A percentile compares a stretch with the other conserved stretches of the same genome.
phyloP scores from a whole-genome alignment of 1,140 invertebrate genomes.

The Lineus longissimus region DNA sequence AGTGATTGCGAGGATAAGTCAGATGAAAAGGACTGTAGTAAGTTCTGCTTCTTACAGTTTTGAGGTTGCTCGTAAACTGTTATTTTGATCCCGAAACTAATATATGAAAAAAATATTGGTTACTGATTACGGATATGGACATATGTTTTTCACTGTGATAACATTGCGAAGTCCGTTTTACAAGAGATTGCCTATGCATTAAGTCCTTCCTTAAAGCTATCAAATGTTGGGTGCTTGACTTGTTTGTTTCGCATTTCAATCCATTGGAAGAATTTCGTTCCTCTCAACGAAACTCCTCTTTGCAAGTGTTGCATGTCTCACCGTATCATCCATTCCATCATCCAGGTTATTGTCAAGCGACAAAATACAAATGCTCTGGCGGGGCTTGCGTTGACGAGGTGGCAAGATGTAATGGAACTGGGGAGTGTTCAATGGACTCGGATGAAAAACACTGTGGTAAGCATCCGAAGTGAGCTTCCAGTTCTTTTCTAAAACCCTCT shows the following conservation, averaged over 20 bases:
- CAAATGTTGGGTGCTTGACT: neutral
- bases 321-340: neutral
- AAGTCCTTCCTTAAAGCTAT: neutral
- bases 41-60: neutral
- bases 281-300: too few relatives aligned
- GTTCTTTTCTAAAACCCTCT: too few relatives aligned
- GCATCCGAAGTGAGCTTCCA: too few relatives aligned
- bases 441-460: slow-evolving; percentile 54
- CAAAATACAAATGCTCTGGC: slow-evolving; percentile 32
- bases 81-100: neutral
- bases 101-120: too few relatives aligned
- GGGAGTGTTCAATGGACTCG: slow-evolving; percentile 51
- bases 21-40: slow-evolving; percentile 40
- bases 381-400: slow-evolving; percentile 40
- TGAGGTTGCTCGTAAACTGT: neutral
- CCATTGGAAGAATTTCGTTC: too few relatives aligned
- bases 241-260: neutral
- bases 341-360: slow-evolving; percentile 23
- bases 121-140: too few relatives aligned
- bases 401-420: slow-evolving; percentile 45
- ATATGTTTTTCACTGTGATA: too few relatives aligned
- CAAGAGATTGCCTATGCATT: too few relatives aligned
- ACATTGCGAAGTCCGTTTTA: too few relatives aligned
- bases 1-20: slow-evolving; percentile 41
- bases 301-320: too few relatives aligned